A percentile compares a stretch with the other conserved stretches of the same genome.
Conservation (phyloP, 2,888 invertebrate genomes). For the Pterostichus madidus region DNA sequence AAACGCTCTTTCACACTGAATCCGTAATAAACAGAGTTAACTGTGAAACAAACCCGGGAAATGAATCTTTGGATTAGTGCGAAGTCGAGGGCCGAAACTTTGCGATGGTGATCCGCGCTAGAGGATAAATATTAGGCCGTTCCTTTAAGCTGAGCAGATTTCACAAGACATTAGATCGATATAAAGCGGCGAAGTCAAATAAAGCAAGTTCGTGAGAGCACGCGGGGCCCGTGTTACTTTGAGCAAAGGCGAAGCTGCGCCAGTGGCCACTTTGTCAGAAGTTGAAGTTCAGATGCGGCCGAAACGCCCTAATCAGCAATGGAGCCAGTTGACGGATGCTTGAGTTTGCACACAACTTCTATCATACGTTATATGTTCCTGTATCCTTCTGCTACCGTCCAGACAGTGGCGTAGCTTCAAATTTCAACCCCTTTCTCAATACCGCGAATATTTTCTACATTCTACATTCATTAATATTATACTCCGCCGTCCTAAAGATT, state of each 20-base stretch:
- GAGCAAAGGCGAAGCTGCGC: neutral
- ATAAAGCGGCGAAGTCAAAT: slow-evolving; percentile 56
- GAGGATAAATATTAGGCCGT: slow-evolving; percentile 60
- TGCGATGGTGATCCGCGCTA: slow-evolving; percentile 43
- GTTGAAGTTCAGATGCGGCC: neutral
- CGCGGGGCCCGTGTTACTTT: slow-evolving; percentile 21
- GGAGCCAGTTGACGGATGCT: slow-evolving; percentile 32
- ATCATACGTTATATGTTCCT: neutral
- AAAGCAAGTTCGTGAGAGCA: slow-evolving; percentile 40
- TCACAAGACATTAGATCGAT: slow-evolving; percentile 63
- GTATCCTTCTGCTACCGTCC: neutral
- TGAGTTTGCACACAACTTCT: slow-evolving; percentile 20
- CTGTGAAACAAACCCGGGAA: slow-evolving; percentile 52
- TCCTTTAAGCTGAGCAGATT: slow-evolving; percentile 56
- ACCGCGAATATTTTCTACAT: no score
- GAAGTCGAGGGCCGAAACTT: slow-evolving; percentile 37
- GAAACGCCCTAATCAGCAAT: slow-evolving; percentile 43
- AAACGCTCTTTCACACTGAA: slow-evolving; percentile 58
- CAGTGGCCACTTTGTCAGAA: slow-evolving; percentile 48
- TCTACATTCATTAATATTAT: no score
- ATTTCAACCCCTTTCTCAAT: no score
- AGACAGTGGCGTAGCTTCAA: neutral
- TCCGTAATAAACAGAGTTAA: slow-evolving; percentile 58
- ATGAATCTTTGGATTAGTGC: slow-evolving; percentile 57
- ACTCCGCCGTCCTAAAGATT: no score